phyloP scores from a whole-genome alignment of 2,888 invertebrate genomes.

The Leptopterna dolabrata region DNA sequence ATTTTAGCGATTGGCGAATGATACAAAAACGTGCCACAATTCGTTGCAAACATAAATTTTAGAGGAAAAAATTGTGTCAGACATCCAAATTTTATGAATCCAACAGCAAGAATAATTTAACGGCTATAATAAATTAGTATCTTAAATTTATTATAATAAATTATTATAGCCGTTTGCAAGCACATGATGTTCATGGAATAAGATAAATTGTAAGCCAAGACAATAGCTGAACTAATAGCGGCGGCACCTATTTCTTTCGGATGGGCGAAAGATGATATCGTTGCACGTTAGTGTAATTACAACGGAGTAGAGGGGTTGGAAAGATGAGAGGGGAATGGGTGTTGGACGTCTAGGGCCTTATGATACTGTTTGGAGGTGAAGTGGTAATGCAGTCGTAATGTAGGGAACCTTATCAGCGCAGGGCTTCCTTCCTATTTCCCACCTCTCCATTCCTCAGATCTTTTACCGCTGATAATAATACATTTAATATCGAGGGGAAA shows the following conservation, averaged over 20 bases:
- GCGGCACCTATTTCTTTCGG: neutral
- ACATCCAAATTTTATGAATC: no score
- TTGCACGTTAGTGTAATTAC: neutral
- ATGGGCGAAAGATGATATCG: neutral
- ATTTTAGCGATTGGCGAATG: no score
- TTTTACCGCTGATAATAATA: neutral
- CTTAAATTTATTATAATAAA: no score
- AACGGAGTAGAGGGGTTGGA: neutral
- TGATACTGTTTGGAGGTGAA: slow-evolving; percentile 36
- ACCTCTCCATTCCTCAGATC: neutral
- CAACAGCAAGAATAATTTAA: no score
- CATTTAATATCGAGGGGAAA: slow-evolving; percentile 11
- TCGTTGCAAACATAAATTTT: no score
- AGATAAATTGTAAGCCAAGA: neutral
- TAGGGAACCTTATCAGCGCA: slow-evolving; percentile 34
- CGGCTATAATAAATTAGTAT: no score
- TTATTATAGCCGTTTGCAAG: no score
- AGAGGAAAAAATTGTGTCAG: no score
- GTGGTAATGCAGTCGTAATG: slow-evolving; percentile 37
- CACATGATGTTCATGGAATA: neutral
- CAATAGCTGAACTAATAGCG: neutral
- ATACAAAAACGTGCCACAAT: no score
- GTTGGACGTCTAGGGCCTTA: neutral
- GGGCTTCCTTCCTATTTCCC: slow-evolving; percentile 11
- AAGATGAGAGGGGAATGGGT: neutral